These are phyloP conservation scores for Chelonia mydas DNA, from an alignment of 2,797 vertebrate genomes.

Conservation along the genomic window DNA sequence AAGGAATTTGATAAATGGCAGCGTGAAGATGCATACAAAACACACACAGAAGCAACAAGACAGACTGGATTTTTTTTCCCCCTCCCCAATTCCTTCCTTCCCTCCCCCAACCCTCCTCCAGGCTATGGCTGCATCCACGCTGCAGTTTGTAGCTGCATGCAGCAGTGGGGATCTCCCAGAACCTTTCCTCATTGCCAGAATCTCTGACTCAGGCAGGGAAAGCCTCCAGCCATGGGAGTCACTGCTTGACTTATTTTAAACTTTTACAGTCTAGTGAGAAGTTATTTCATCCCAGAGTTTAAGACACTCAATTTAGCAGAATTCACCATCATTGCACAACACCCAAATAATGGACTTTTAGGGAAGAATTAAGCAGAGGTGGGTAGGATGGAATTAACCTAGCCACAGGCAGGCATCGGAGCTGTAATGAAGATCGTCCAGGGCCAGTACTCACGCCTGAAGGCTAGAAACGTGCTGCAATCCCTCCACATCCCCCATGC, in stretches of 20 bases:
- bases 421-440: not conserved
- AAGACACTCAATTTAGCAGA: not conserved
- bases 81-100: too few relatives aligned
- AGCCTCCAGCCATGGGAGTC: too few relatives aligned
- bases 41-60: not conserved
- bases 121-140: too few relatives aligned
- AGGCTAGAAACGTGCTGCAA: not conserved
- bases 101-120: too few relatives aligned
- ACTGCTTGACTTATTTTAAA: not conserved
- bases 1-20: too few relatives aligned
- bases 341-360: not conserved
- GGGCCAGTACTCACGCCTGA: not conserved
- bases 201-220: too few relatives aligned
- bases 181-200: too few relatives aligned
- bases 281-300: not conserved
- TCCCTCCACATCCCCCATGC: rapidly evolving
- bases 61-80: too few relatives aligned
- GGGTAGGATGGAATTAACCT: not conserved
- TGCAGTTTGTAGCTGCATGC: too few relatives aligned
- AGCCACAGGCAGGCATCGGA: not conserved
- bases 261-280: not conserved
- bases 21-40: too few relatives aligned
- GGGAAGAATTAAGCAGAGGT: not conserved
- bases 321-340: not conserved
- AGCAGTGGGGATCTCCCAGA: too few relatives aligned